These are phyloP conservation scores for Eupeodes latifasciatus DNA, from an alignment of 2,888 invertebrate species.

Conservation along the genomic window DNA sequence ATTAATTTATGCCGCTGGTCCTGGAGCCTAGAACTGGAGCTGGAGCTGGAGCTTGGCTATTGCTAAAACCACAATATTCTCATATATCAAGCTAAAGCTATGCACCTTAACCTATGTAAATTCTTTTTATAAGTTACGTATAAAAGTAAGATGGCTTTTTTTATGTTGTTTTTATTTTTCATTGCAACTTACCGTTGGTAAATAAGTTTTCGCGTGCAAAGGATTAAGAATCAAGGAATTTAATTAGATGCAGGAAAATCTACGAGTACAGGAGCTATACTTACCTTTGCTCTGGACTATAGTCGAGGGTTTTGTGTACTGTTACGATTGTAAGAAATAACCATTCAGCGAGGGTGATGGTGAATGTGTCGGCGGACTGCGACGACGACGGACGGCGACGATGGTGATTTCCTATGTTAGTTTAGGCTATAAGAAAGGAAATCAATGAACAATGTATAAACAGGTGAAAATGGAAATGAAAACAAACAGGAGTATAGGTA, in stretches of 20 bases:
- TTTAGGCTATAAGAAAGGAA: constrained; percentile 7
- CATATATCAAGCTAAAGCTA: not conserved
- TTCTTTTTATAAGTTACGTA: not conserved
- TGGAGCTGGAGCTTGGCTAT: not conserved
- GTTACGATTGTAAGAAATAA: not conserved
- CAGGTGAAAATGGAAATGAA: not conserved
- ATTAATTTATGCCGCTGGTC: constrained; percentile 66
- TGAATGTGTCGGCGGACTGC: not conserved
- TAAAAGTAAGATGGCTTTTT: constrained; percentile 34
- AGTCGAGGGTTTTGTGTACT: not conserved
- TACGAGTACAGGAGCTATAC: constrained; percentile 6
- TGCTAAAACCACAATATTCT: not conserved
- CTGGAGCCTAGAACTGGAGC: not conserved
- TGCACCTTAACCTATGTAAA: too few species aligned
- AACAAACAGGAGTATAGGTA: too few species aligned
- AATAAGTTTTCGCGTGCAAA: constrained; percentile 46
- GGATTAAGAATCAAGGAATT: constrained; percentile 53
- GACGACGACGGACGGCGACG: not conserved
- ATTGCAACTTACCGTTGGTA: not conserved
- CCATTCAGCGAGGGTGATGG: not conserved
- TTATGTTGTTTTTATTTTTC: constrained; percentile 16
- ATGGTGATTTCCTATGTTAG: constrained; percentile 8
- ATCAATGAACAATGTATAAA: constrained; percentile 32
- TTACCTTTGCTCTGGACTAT: not conserved
- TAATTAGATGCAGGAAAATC: constrained; percentile 61